A percentile compares a stretch with the other conserved stretches of the same genome.
Evolutionary conservation across 2,113 vertebrate genomes (phyloP).

Genomic region (Lophius piscatorius): DNA sequence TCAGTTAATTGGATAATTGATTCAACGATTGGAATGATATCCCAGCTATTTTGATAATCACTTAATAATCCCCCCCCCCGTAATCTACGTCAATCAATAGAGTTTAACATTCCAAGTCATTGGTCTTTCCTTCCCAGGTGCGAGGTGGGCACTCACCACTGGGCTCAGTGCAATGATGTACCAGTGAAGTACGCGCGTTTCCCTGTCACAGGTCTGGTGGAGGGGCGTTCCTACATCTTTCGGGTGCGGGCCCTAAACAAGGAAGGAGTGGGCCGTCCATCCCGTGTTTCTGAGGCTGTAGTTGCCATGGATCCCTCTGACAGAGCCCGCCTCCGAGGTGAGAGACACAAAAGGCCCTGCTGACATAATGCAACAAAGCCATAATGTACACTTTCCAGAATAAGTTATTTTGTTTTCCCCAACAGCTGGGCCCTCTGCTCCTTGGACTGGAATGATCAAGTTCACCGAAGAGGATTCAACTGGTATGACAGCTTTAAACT

Average conservation of each 20-base stretch:
- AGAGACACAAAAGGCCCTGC: background rate
- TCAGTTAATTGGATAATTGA: background rate
- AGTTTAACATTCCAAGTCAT: background rate
- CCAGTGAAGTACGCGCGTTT: slow-evolving; percentile 97
- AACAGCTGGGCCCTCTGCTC: slow-evolving; percentile 91
- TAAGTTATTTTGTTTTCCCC: background rate
- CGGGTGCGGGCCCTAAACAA: slow-evolving; percentile 93
- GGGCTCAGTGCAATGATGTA: slow-evolving; percentile 95
- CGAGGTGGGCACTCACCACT: slow-evolving; percentile 91
- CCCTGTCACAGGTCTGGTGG: slow-evolving; percentile 93
- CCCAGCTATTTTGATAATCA: too few species aligned
- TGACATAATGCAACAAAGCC: background rate
- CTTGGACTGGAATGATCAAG: slow-evolving; percentile 98
- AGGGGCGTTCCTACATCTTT: slow-evolving; percentile 93
- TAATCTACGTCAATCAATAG: too few species aligned
- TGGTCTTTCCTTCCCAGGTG: slow-evolving; percentile 80
- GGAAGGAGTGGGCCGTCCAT: slow-evolving; percentile 87
- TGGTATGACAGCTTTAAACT: slow-evolving; percentile 73
- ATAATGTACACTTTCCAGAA: background rate
- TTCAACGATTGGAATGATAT: too few species aligned
- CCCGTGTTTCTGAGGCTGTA: slow-evolving; percentile 89
- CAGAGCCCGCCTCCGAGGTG: slow-evolving; percentile 90
- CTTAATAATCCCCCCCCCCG: too few species aligned
- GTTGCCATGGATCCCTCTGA: slow-evolving; percentile 93
- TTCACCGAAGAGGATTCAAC: slow-evolving; percentile 96